Evolutionary conservation across 2,888 invertebrate species (phyloP).

Genomic region (Aspidiotus destructor): DNA sequence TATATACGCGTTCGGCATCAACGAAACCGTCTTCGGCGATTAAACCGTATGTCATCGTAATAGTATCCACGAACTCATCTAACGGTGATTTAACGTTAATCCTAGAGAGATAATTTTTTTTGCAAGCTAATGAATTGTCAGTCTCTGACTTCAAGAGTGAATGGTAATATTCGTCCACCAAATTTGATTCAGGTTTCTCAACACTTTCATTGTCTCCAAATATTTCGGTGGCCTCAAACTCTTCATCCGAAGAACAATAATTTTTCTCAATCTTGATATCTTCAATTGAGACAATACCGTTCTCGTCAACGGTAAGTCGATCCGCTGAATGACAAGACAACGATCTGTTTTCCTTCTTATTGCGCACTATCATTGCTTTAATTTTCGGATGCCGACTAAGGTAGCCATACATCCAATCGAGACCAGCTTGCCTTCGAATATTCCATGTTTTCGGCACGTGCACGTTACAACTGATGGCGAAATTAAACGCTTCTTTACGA

Average conservation of each 20-base stretch:
- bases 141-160: background rate
- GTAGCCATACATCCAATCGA: slow-evolving; percentile 9
- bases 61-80: background rate
- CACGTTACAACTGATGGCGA: background rate
- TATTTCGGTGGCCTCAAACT: background rate
- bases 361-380: background rate
- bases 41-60: background rate
- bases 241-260: background rate
- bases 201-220: background rate
- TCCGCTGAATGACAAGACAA: background rate
- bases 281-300: background rate
- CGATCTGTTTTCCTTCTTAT: background rate
- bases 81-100: background rate
- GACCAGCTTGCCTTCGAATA: background rate
- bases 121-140: background rate
- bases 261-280: background rate
- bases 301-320: background rate
- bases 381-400: slow-evolving; percentile 5
- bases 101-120: background rate
- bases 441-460: slow-evolving; percentile 12
- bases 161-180: background rate
- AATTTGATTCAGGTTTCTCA: background rate
- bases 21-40: background rate
- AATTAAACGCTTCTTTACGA: background rate
- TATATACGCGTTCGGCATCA: background rate